Base-by-base conservation (phyloP, 23 tunicate genomes). In the Botrylloides violaceus region DNA sequence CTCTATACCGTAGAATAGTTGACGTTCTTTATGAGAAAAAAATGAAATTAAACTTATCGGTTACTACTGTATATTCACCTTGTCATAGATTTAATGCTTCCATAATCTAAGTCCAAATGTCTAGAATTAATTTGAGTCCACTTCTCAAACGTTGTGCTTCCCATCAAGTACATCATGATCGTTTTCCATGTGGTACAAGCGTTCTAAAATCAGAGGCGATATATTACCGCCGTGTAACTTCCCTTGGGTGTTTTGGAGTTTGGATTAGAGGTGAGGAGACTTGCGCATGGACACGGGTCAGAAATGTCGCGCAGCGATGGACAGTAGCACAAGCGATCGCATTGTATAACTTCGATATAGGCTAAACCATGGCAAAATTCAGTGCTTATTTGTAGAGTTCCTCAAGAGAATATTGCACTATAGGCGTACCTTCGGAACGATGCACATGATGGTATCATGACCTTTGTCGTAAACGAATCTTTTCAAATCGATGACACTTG, bases 151-250 rank as follows among this genome's bases (percentile, higher is more conserved):
- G 58, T 37, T 1, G 49, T 68, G 4, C 66, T 76, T 2, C 90
- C 90, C 33, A 24, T 62, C 66, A 83, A 9, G 50, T 77, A 83
- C 77, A 53, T 76, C 78, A 83, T 77, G 30, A 66, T 18, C 1
- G 71, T 28, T 43, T 83, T 83, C 90, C 82, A 77, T 26, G 90
- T 77, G 0, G 90, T 77, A 35, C 90, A 83, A 32, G 90, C 90
- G 7, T 71, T 77, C 90, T 83, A 3, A 64, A 73, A 56, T 25
- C 1, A 71, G 22, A 32, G 9, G 55, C 55, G 55, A 12, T 47
- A 47, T 18, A 47, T 12, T 47, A 47, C 12, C 55, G 55, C 18
- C 18, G 12, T 12, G 18, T 47, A 47, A 47, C 18, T 18, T 12
- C 55, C 18, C 12, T 47, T 47, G 18, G 55, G 18, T 12, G 12